Conservation (phyloP, 1,140 invertebrate genomes). For the Heliconius hermathena region DNA sequence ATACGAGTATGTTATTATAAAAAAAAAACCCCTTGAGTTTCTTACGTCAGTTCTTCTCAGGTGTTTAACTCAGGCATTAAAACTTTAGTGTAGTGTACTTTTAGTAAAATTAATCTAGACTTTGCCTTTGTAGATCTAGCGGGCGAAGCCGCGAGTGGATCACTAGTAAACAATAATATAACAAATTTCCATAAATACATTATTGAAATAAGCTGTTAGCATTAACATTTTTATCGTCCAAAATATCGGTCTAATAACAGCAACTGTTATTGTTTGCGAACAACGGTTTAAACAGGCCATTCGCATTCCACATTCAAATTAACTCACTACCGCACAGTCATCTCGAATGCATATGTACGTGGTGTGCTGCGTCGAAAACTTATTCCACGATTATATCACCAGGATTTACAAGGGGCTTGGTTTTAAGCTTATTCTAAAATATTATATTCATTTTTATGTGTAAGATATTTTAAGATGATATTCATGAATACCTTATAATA, state of each 20-base stretch:
- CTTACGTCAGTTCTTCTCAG: too few relatives aligned
- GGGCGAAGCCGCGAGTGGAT: too few relatives aligned
- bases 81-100: too few relatives aligned
- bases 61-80: too few relatives aligned
- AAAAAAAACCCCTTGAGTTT: too few relatives aligned
- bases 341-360: conserved; percentile 21
- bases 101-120: too few relatives aligned
- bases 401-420: not conserved
- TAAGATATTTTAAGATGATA: too few relatives aligned
- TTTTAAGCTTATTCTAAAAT: not conserved
- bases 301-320: conserved; percentile 27
- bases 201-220: conserved; percentile 7
- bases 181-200: not conserved
- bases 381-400: conserved; percentile 35
- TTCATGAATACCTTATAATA: too few relatives aligned
- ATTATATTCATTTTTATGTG: not conserved
- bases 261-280: conserved; percentile 20
- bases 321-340: conserved; percentile 21
- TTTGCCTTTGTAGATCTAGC: too few relatives aligned
- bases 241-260: conserved; percentile 21
- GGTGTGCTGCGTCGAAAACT: conserved; percentile 36
- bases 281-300: conserved; percentile 25
- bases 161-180: too few relatives aligned
- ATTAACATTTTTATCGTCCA: conserved; percentile 9
- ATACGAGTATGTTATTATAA: too few relatives aligned